phyloP scores from a whole-genome alignment of 2,113 vertebrate species.

The Epinephelus moara region DNA sequence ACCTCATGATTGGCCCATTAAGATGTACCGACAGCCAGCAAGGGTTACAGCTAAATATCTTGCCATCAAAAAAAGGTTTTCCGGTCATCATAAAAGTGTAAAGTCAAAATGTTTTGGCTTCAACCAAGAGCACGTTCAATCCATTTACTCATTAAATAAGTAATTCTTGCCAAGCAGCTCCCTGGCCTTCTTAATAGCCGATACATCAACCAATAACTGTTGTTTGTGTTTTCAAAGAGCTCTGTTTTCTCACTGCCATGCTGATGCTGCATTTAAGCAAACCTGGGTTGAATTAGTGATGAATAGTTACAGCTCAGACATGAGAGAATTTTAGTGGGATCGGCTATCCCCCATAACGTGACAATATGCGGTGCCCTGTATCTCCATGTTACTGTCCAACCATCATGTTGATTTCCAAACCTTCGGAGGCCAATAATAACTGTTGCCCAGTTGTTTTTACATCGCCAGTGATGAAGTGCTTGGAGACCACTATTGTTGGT shows the following conservation, averaged over 20 bases:
- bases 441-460: background rate
- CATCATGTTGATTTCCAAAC: slow-evolving; percentile 14
- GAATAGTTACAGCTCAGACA: background rate
- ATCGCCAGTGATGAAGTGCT: background rate
- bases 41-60: background rate
- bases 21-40: background rate
- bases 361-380: background rate
- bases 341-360: background rate
- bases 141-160: background rate
- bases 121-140: background rate
- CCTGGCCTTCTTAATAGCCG: background rate
- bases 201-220: too few relatives aligned
- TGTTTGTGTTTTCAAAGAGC: too few relatives aligned
- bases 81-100: background rate
- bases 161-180: background rate
- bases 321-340: background rate
- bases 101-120: background rate
- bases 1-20: background rate
- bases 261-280: background rate
- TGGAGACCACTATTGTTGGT: background rate
- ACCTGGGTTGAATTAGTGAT: background rate
- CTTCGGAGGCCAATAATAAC: background rate
- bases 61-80: background rate
- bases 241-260: background rate
- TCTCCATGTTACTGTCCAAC: background rate